These are phyloP conservation scores for Corynorhinus townsendii DNA, from an alignment of 2,113 vertebrate species.

Conservation along the genomic window DNA sequence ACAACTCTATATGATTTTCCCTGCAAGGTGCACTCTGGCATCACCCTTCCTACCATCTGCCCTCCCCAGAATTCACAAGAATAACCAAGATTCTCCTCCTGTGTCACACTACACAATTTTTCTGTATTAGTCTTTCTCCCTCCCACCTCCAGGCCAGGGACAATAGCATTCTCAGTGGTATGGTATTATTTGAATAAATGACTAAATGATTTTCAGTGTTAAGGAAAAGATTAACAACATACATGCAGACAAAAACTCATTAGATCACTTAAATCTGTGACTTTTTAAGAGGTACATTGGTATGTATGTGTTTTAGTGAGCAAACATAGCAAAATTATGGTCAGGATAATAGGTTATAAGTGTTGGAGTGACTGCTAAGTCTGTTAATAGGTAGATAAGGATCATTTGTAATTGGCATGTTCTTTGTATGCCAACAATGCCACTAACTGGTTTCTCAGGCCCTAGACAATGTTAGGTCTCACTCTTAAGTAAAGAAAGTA, in stretches of 20 bases:
- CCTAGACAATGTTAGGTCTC: conserved; percentile 16
- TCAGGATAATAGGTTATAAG: conserved; percentile 10
- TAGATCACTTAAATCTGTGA: not conserved
- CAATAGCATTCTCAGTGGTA: not conserved
- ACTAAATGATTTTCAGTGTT: not conserved
- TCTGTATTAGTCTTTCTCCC: not conserved
- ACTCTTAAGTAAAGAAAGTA: conserved; percentile 14
- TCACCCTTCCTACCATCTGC: not conserved
- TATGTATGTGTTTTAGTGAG: conserved; percentile 20
- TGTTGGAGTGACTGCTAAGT: not conserved
- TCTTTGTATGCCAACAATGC: conserved; percentile 30
- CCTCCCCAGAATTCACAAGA: not conserved
- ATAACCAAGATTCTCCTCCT: not conserved
- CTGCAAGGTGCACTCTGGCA: not conserved
- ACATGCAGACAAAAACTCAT: not conserved
- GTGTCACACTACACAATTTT: not conserved
- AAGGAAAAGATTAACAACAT: not conserved
- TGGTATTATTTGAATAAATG: not conserved
- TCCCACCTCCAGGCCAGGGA: no score
- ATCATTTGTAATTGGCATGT: conserved; percentile 51
- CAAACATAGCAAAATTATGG: conserved; percentile 47
- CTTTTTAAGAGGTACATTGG: not conserved
- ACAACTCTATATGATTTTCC: not conserved
- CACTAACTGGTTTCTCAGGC: conserved; percentile 49
- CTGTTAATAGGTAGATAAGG: conserved; percentile 53